These are phyloP conservation scores for Hormiphora californensis DNA, from an alignment of 37 sponge, comb jelly and placozoan genomes.

Conservation along the genomic window DNA sequence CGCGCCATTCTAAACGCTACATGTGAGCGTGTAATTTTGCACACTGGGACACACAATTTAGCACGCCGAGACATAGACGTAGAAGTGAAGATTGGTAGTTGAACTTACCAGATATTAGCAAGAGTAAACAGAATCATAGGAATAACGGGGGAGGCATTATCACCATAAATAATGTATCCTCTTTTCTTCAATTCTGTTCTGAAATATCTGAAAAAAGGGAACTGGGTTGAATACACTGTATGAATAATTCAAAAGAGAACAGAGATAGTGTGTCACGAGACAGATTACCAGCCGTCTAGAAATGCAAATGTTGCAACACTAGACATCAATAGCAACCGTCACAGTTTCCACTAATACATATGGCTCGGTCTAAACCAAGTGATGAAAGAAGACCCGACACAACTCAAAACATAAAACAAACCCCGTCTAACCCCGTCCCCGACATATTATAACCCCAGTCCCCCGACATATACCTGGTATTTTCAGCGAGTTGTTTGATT, in stretches of 20 bases:
- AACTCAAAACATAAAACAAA: too few relatives aligned
- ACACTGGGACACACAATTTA: not conserved
- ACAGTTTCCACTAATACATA: too few relatives aligned
- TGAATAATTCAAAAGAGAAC: not conserved
- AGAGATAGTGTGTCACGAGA: too few relatives aligned
- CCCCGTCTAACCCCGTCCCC: too few relatives aligned
- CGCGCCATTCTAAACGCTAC: not conserved
- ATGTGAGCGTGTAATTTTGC: too few relatives aligned
- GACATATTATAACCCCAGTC: too few relatives aligned
- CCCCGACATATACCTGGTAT: conserved; percentile 55
- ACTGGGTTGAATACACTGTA: not conserved
- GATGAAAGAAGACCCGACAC: too few relatives aligned
- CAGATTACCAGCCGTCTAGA: too few relatives aligned
- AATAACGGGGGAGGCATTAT: conserved; percentile 63
- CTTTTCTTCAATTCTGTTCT: conserved; percentile 67
- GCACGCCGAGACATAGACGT: not conserved
- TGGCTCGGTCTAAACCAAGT: too few relatives aligned
- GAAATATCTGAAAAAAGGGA: conserved; percentile 69
- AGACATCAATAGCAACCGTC: too few relatives aligned
- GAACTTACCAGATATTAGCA: conserved; percentile 60
- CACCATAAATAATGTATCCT: conserved; percentile 85
- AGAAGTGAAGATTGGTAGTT: too few relatives aligned
- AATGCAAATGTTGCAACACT: too few relatives aligned
- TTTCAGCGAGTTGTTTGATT: conserved; percentile 65
- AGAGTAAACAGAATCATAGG: conserved; percentile 61